phyloP scores from a whole-genome alignment of 2,113 vertebrate species.

The Pterocles orientalis region DNA sequence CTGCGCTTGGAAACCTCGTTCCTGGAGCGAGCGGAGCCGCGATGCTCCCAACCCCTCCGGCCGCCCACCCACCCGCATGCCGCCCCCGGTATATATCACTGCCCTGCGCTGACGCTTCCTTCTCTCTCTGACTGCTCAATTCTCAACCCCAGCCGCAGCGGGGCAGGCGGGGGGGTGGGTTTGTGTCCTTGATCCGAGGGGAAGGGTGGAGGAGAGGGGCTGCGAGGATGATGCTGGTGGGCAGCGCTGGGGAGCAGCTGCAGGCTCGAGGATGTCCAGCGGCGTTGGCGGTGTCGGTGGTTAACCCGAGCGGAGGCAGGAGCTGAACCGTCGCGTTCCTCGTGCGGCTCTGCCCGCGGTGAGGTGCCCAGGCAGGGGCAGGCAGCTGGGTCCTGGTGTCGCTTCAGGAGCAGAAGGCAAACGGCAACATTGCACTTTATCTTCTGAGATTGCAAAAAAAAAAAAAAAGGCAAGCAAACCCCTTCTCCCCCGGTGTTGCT shows the following conservation, averaged over 20 bases:
- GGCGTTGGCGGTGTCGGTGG: neutral
- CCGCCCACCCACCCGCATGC: neutral
- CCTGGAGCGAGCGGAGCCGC: neutral
- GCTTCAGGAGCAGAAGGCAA: neutral
- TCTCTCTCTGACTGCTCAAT: neutral
- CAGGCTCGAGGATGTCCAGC: neutral
- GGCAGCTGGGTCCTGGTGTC: neutral
- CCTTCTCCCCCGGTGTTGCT: neutral
- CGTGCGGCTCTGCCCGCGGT: neutral
- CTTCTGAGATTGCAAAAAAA: neutral
- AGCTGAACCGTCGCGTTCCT: neutral
- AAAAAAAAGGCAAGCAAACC: neutral
- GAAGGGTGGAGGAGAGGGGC: neutral
- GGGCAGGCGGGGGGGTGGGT: no score
- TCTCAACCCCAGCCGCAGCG: neutral
- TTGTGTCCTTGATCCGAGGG: neutral
- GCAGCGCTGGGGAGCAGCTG: neutral
- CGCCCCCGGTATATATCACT: neutral
- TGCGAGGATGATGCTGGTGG: neutral
- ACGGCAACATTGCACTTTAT: slow-evolving; percentile 34
- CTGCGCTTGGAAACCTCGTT: neutral
- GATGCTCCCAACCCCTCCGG: neutral
- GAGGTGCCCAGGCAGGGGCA: neutral
- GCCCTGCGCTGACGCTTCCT: neutral
- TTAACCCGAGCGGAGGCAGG: neutral